Evolutionary conservation across 2,113 vertebrate species (phyloP), one percentile per base, ranked within the genome.

Genomic region (Cisticola juncidis): DNA sequence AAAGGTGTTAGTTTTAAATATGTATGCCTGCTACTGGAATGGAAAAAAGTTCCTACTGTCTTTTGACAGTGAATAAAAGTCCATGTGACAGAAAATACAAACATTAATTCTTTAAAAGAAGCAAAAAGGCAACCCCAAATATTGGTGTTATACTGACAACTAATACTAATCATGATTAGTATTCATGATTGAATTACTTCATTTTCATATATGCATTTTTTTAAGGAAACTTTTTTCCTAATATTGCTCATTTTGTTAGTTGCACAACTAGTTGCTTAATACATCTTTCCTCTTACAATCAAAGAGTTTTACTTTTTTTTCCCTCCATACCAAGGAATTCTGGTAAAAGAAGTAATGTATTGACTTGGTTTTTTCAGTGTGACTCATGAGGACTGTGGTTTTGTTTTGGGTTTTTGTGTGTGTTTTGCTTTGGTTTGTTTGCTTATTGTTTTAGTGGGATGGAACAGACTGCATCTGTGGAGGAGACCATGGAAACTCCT

Each of bases 401-500:
- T 73, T 73, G 18, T 44, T 84, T 45, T 45, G 47, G 3, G 10
- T 44, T 61, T 58, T 24, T 65, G 21, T 72, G 18, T 62, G 25
- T 51, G 10, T 86, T 48, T n/a, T 65, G 33, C 9, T 57, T 36
- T 25, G 31, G 7, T 33, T 56, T 85, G 48, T 58, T 28, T 76
- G 11, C 69, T 96, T 90, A 24, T 42, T 93, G 35, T 92, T 97
- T 94, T 93, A 98, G 98, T 97, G 98, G 98, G 12, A 51, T 76
- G 33, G 98, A 98, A 90, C 97, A 96, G 20, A 69, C 91, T 54
- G 78, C 88, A 11, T 51, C 97, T 6, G 14, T 87, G 74, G 98
- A 99, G 65, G 98, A 98, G 35, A 65, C 58, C 4, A 8, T 77
- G 14, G 95, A 92, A 81, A 83, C 50, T 61, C 97, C 97, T 35